Evolutionary conservation across 2,113 vertebrate species (phyloP), one percentile per base, ranked within the genome.

Genomic region (Pycnonotus jocosus): DNA sequence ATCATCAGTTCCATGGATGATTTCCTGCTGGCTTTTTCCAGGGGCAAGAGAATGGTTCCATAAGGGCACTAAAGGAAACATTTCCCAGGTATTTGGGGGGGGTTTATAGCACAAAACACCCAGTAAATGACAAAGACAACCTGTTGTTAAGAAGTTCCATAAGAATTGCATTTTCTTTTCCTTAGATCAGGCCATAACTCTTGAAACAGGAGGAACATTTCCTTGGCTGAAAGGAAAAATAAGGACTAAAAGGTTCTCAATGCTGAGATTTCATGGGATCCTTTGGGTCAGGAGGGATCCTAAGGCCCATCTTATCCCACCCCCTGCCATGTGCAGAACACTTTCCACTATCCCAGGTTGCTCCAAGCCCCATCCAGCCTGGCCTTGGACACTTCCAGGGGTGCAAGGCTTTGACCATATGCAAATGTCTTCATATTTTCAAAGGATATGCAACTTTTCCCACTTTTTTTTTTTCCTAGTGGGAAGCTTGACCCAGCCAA

Each of bases 291-390:
- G 40, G 37, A 83, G 40, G 31, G 40, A 69, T 22, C 35, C 50
- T 40, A 56, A 37, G 70, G 1, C 25, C 24, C 31, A 9, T 33
- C 11, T 9, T 3, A 14, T 22, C 15, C 30, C 20, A 40, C 2
- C 2, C 28, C 25, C 16, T 40, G 8, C 30, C 47, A 15, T 13
- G 40, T 33, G 31, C 54, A 62, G 61, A 25, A 69, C 48, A 3
- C 2, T 22, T 62, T 33, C 42, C 42, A 37, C 31, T 11, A 16
- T 3, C 30, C 62, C 71, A 56, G 22, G 8, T 0, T 77, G 35
- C 40, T 54, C 62, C 47, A 76, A 69, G 30, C 17, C 53, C 14
- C 0, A 0, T 74, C 30, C 62, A 31, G 0, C 30, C 31, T 11
- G 4, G 25, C 47, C 54, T 35, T 28, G 48, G 22, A 11, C 25